Evolutionary conservation across 2,888 invertebrate genomes (phyloP), one percentile per base, ranked within the genome.

Genomic region (Andrena chrysosceles): DNA sequence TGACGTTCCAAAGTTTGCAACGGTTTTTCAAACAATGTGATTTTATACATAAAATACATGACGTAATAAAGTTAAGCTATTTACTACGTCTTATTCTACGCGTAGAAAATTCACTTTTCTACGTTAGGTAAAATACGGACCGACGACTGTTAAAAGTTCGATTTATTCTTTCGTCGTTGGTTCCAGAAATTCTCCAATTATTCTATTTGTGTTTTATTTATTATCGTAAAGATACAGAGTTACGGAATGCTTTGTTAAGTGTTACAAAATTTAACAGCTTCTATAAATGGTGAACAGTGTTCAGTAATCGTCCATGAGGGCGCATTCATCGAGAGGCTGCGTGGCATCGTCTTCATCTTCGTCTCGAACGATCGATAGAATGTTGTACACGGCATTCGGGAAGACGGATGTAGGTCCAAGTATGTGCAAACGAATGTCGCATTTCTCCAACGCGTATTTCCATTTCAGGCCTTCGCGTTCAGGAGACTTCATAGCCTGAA

Each of bases 361-460:
- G 33, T 81, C 64, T 20, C 68, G 87, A 35, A 83, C 84, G 49
- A 93, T 89, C 6, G 91, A 90, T 48, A 94, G 81, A 67, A 94
- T 90, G 64, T 93, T 93, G 73, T 94, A 94, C 5, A 92, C 77
- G 0, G 93, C 84, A 2, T 89, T 91, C 0, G 90, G 88, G 31
- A 88, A 92, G 0, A 81, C 73, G 1, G 84, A 26, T 0, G 93
- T 90, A n/a, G 94, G 92, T 0, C 93, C 93, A 3, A 94, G 52
- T 33, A 94, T 87, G 76, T 93, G 93, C 62, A 94, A 83, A n/a
- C 92, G 91, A 4, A 93, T 83, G 26, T 91, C 90, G 64, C 90
- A 93, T n/a, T 85, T 88, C 33, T 89, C 86, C 35, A 91, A 72
- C 26, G 87, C 60, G 56, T 91, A 91, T 54, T 88, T 91, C 90